Percentiles rank a stretch among this genome's conserved stretches.
These are phyloP conservation scores for Grammomys surdaster DNA, from an alignment of 2,113 vertebrate genomes.

Conservation along the genomic window DNA sequence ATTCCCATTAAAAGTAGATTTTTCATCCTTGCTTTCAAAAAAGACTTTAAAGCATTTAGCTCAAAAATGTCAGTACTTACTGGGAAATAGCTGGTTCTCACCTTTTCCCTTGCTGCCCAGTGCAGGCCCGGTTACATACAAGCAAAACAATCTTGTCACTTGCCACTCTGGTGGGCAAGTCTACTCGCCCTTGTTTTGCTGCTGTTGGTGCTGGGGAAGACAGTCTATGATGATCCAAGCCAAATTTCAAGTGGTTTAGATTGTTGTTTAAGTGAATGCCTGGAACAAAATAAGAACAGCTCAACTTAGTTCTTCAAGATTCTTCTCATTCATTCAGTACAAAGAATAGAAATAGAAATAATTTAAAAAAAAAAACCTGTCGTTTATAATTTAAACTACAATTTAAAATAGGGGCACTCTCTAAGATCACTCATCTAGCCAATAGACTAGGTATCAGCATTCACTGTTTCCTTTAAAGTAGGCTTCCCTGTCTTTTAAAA, in stretches of 20 bases:
- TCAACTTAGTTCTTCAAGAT: slow-evolving; percentile 2
- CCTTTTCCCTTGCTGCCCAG: slow-evolving; percentile 97
- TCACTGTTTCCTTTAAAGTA: not conserved
- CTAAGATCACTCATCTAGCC: not conserved
- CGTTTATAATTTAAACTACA: slow-evolving; percentile 44
- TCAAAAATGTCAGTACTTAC: not conserved
- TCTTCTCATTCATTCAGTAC: slow-evolving; percentile 47
- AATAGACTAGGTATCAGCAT: not conserved
- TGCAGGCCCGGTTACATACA: slow-evolving; percentile 96
- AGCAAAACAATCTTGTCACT: slow-evolving; percentile 94
- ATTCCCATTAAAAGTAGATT: not conserved
- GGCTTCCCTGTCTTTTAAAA: slow-evolving; percentile 33
- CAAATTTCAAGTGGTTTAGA: slow-evolving; percentile 96
- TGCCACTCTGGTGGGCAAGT: slow-evolving; percentile 85
- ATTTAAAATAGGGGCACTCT: not conserved
- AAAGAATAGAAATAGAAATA: slow-evolving; percentile 30
- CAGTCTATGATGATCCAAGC: slow-evolving; percentile 90
- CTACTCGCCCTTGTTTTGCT: slow-evolving; percentile 82
- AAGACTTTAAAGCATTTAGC: not conserved
- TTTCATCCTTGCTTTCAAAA: slow-evolving; percentile 2
- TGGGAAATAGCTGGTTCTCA: slow-evolving; percentile 73
- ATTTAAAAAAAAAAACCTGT: not conserved
- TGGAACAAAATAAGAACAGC: slow-evolving; percentile 73
- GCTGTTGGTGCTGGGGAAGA: slow-evolving; percentile 88
- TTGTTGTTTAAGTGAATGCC: slow-evolving; percentile 97